Percentiles rank a stretch among this genome's conserved stretches.
These are phyloP conservation scores for Tachyglossus aculeatus DNA, from an alignment of 2,797 vertebrate species.

Conservation along the genomic window DNA sequence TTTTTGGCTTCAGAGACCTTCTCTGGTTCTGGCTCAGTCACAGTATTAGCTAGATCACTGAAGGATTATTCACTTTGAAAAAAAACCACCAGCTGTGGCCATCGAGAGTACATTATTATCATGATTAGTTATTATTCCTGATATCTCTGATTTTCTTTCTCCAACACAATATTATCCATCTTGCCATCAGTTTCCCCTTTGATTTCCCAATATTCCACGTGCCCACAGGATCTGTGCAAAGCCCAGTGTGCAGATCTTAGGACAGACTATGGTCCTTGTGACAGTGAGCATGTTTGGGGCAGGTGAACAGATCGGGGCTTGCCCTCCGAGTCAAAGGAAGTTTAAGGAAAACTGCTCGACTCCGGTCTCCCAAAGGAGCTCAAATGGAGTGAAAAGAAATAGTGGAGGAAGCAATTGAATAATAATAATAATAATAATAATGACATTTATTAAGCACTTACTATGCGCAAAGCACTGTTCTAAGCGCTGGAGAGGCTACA, in stretches of 20 bases:
- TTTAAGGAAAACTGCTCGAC: background rate
- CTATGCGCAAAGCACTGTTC: no score
- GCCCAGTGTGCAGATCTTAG: background rate
- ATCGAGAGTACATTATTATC: constrained; percentile 2
- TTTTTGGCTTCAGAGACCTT: constrained; percentile 10
- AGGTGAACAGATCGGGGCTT: background rate
- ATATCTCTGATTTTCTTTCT: background rate
- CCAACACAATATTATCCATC: background rate
- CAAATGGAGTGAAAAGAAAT: background rate
- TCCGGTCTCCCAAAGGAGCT: background rate
- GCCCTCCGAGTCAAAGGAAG: accelerated
- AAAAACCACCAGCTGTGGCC: background rate
- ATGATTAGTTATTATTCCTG: constrained; percentile 12
- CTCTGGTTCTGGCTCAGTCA: background rate
- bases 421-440: no score
- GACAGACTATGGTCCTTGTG: no score
- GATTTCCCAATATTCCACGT: background rate
- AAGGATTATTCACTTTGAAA: no score
- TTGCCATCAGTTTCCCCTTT: background rate
- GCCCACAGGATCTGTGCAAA: background rate
- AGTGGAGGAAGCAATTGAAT: background rate
- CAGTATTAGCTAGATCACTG: no score
- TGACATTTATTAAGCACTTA: no score
- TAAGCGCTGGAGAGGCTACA: no score
- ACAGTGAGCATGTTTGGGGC: background rate